Evolutionary conservation across 2,113 vertebrate genomes (phyloP), one percentile per base, ranked within the genome.

Genomic region (Lepisosteus osseus): DNA sequence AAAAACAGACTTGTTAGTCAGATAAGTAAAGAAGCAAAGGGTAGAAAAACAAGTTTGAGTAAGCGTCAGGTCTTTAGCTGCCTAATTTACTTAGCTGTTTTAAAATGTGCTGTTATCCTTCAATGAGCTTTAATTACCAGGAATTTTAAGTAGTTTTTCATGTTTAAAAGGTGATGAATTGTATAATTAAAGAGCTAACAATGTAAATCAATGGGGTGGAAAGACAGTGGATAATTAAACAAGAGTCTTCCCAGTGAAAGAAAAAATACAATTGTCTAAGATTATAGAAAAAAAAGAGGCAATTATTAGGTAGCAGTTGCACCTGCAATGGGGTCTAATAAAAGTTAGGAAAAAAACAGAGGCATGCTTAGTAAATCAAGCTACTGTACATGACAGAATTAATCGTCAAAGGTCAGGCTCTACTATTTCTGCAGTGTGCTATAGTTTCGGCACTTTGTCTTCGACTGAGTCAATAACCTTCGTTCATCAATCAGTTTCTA

Each of bases 121-220:
- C 1, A 74, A 86, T 90, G 86, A 86, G 85, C 90, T 92, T 93
- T 94, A 95, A 97, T 95, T 91, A 90, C 89, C 81, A 71, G 82
- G 81, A 78, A 82, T 94, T 92, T 88, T 86, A 91, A 87, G 90
- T 85, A 74, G 86, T 94, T 94, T 92, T 90, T 96, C 92, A 90
- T 90, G 92, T 93, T 95, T 93, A 92, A 92, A 93, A 93, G 91
- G 93, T 93, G 94, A 95, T 94, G 93, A 91, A 93, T 94, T 92
- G 91, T 90, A 87, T 95, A 95, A 96, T 96, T 97, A 96, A 95
- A 92, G 81, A 87, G 80, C 88, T 86, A 87, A 89, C 89, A 77
- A 91, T 85, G 92, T 95, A 94, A 97, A 94, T 94, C 94, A 94
- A 85, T 92, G 83, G 86, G 73, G 87, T 88, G 80, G 82, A 91